phyloP scores from a whole-genome alignment of 2,113 vertebrate species.

The Burhinus oedicnemus region DNA sequence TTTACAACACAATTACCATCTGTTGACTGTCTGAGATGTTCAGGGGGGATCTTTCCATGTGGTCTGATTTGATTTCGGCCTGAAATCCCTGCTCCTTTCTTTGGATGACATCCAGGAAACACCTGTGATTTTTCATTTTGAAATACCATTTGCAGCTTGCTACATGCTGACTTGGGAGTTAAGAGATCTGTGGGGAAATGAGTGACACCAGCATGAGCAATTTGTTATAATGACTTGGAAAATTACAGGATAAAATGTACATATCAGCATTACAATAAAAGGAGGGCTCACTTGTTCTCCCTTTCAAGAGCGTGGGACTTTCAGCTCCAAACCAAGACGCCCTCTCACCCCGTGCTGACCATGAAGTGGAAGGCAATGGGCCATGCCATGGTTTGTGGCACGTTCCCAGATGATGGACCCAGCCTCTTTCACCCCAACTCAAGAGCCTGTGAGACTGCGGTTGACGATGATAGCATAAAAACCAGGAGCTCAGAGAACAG shows the following conservation, averaged over 20 bases:
- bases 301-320: background rate
- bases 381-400: accelerated
- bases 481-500: background rate
- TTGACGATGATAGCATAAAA: too few species aligned
- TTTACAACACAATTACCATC: background rate
- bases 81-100: background rate
- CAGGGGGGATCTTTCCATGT: background rate
- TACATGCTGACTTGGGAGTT: background rate
- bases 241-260: background rate
- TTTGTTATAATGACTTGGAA: slow-evolving; percentile 28
- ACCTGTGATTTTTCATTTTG: slow-evolving; percentile 48
- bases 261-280: background rate
- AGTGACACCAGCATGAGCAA: slow-evolving; percentile 7
- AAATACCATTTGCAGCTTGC: slow-evolving; percentile 29
- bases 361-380: background rate
- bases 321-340: background rate
- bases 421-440: background rate
- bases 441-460: accelerated
- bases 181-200: background rate
- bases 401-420: accelerated
- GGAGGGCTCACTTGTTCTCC: background rate
- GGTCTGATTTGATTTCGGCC: slow-evolving; percentile 34
- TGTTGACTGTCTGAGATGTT: slow-evolving; percentile 18
- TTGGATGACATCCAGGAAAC: slow-evolving; percentile 31
- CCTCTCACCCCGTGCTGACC: background rate